Evolutionary conservation across 1,140 invertebrate species (phyloP).

Genomic region (Drosophila aff.): DNA sequence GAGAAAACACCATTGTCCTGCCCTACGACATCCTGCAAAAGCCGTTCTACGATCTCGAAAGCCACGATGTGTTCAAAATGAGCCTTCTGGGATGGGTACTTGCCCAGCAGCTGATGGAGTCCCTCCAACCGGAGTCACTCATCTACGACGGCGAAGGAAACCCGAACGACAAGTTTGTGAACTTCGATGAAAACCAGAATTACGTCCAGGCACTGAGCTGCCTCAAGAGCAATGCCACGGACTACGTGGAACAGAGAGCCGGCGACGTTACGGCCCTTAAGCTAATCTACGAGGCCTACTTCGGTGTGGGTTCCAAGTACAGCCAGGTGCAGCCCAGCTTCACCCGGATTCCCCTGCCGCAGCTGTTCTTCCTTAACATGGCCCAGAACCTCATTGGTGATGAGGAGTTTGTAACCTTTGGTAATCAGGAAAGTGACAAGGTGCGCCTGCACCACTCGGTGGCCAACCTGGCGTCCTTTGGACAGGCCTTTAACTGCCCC

Average conservation of each 20-base stretch:
- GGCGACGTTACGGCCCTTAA: slow-evolving; percentile 55
- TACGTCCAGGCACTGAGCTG: slow-evolving; percentile 26
- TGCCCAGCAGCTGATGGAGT: slow-evolving; percentile 62
- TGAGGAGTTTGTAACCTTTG: slow-evolving; percentile 15
- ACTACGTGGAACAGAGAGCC: slow-evolving; percentile 52
- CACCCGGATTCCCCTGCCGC: slow-evolving; percentile 33
- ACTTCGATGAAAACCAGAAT: neutral
- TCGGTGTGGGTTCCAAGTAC: slow-evolving; percentile 13
- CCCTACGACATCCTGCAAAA: slow-evolving; percentile 64
- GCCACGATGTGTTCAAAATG: slow-evolving; percentile 67
- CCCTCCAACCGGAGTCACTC: slow-evolving; percentile 30
- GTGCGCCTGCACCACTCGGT: slow-evolving; percentile 54
- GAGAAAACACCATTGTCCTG: slow-evolving; percentile 57
- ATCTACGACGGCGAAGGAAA: slow-evolving; percentile 48
- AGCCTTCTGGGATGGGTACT: slow-evolving; percentile 69
- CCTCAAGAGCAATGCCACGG: slow-evolving; percentile 39
- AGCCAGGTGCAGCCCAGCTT: slow-evolving; percentile 42
- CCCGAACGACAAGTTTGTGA: slow-evolving; percentile 1
- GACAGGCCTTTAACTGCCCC: slow-evolving; percentile 38
- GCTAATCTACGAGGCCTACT: slow-evolving; percentile 62
- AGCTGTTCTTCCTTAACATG: slow-evolving; percentile 68
- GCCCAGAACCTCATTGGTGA: slow-evolving; percentile 58
- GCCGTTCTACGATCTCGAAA: slow-evolving; percentile 48
- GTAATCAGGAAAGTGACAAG: slow-evolving; percentile 48
- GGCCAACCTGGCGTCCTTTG: slow-evolving; percentile 55